Evolutionary conservation across 2,888 invertebrate species (phyloP), one percentile per base, ranked within the genome.

Genomic region (Coelinius sp.): DNA sequence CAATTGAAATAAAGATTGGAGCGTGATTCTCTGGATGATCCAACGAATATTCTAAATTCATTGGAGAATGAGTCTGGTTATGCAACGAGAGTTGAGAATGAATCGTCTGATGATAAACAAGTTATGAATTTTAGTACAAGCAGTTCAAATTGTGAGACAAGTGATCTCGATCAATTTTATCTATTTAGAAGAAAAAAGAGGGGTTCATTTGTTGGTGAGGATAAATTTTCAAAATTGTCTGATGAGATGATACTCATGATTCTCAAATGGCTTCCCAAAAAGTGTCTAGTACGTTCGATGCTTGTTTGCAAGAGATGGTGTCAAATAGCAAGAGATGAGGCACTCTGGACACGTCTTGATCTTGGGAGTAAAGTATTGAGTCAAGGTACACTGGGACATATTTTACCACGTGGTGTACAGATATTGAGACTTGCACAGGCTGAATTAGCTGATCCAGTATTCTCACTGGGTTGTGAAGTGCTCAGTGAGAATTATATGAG

Each of bases 191-290:
- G 84, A 78, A 88, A 76, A 83, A 87, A 81, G 82, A 89, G 59
- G 81, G 80, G 74, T 83, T 89, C 81, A 79, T 82, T 84, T 73
- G 84, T 71, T 81, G 88, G 89, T 78, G 85, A 86, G 89, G 93
- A 95, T 86, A 90, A 93, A 59, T 96, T 96, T 88, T 90, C 90
- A 17, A 88, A 90, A 5, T 88, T 97, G 7, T 95, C 97, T 0
- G 97, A 97, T 88, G 97, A 97, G 88, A 92, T 97, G 80, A 91
- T 97, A 52, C 89, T 97, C 22, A 91, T 92, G 76, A 93, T 98
- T 67, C 93, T 97, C 80, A 91, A 92, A 76, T 95, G 93, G 93
- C 89, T 97, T 67, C 95, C 96, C 0, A 96, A 96, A 82, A 89
- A 92, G 74, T 92, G 79, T 94, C 95, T 52, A 94, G 94, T 86